Evolutionary conservation across 2,888 invertebrate genomes (phyloP), one percentile per base, ranked within the genome.

Genomic region (Ophion costatus): DNA sequence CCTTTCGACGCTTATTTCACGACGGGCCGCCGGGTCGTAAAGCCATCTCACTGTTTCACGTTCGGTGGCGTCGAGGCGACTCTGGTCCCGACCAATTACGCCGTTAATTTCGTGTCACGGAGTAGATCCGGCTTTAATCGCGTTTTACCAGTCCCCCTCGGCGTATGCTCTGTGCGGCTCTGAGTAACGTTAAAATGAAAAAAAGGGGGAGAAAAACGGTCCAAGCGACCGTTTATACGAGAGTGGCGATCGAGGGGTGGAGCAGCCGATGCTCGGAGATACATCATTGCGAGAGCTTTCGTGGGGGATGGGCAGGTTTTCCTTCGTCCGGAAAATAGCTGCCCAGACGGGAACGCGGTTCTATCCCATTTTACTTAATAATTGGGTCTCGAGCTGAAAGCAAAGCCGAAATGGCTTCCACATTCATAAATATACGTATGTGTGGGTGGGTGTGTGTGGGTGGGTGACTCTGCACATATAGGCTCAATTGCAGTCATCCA

Each of bases 351-450:
- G 86, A 83, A 64, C 38, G 9, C 45, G 56, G 51, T 22, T 17
- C 69, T 61, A 66, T 84, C 73, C 86, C 87, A 89, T 89, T 90
- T 90, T 85, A 85, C 85, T 84, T 87, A 90, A 91, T 91, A 91
- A 91, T 91, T 91, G 89, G 88, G 88, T 88, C 86, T 83, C 84
- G 87, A 81, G 85, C 82, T 88, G 86, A 86, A 85, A 84, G 87
- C 82, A 87, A 85, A 81, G 84, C 78, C 84, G 78, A 83, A 86
- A 87, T 85, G 78, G 77, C 83, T 86, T 82, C 17, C 7, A 17
- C 17, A 10, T 51, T 66, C 33, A 66, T 66, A 66, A 29, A 29
- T 20, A 9, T 63, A 20, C 4, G 14, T 17, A 42, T 11, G 5
- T 64, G n/a, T 33, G 6, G 29, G n/a, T 33, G 4, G 29, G 11